Base-by-base conservation (phyloP, 2,888 invertebrate genomes). In the Drosophila neonasuta region DNA sequence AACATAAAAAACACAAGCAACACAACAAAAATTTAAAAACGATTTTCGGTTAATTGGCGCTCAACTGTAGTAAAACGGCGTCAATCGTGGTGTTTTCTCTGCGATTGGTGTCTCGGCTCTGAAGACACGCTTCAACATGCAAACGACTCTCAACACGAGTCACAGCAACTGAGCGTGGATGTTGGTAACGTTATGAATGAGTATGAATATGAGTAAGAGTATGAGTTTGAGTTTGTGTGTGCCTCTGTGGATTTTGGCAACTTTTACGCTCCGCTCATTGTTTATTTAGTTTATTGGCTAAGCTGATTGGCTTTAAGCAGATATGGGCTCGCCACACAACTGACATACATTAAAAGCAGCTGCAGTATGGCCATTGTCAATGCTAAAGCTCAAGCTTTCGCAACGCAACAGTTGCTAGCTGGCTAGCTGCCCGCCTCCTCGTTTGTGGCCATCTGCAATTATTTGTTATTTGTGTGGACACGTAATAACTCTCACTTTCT, bases 401-500 rank as follows among this genome's bases (percentile, higher is more conserved):
- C 58, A 45, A 39, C 32, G 42, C 58, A 49, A 39, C 24, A 24
- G 49, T 41, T 30, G 48, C 49, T 24, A 24, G 24, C 24, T 42
- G 59, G 45, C 49, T 42, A 56, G 24, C 49, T 59, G 29, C 29
- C 34, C 30, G 30, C 39, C 39, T 36, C 39, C 39, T 36, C 15
- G 36, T 32, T 58, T 55, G 20, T 56, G 46, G 52, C 42, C 60
- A 54, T 41, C 41, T 61, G 75, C 77, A 75, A 77, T 81, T 84
- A 77, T 73, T 77, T 65, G 24, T 24, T 24, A 24, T 24, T 24
- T 24, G 24, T 24, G 65, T 71, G 52, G 55, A 82, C 70, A 85
- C 85, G 82, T 82, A 82, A 82, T 78, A 80, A 79, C 81, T 82
- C 81, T 82, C 85, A 80, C 82, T 82, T 82, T 82, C 80, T 49